A percentile compares a stretch with the other conserved stretches of the same genome.
Evolutionary conservation across 64 coral and sea anemone genomes (phyloP).

Genomic region (Dendronephthya gigantea): DNA sequence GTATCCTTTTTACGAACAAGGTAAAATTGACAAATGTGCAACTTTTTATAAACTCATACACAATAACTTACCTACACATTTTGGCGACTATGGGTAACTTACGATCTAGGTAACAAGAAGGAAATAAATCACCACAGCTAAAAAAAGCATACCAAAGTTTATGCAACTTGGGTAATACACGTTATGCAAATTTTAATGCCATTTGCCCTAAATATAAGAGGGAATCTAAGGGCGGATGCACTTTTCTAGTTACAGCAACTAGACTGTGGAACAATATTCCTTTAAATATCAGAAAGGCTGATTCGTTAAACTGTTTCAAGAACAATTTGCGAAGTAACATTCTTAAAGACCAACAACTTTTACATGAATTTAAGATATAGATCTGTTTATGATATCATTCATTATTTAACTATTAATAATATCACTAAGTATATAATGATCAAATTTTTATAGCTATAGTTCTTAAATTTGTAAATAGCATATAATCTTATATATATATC

Average conservation of each 20-base stretch:
- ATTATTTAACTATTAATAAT: too few species aligned
- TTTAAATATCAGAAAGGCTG: background rate
- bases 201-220: slow-evolving; percentile 29
- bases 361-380: background rate
- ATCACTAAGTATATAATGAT: too few species aligned
- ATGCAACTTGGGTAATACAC: background rate
- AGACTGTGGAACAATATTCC: slow-evolving; percentile 40
- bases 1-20: background rate
- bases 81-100: background rate
- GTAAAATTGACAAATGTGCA: too few species aligned
- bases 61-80: background rate
- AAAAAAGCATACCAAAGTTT: too few species aligned
- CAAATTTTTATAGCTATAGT: too few species aligned
- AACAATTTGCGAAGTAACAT: background rate
- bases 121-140: too few species aligned
- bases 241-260: slow-evolving; percentile 27
- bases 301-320: background rate
- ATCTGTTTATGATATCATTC: background rate
- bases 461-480: too few species aligned
- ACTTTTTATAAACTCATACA: background rate
- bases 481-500: too few species aligned
- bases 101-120: too few species aligned
- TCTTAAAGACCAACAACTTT: background rate
- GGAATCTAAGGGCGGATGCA: slow-evolving; percentile 28
- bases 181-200: slow-evolving; percentile 26